These are phyloP conservation scores for Turdus rufiventris DNA, from an alignment of 2,113 vertebrate genomes.

Conservation along the genomic window DNA sequence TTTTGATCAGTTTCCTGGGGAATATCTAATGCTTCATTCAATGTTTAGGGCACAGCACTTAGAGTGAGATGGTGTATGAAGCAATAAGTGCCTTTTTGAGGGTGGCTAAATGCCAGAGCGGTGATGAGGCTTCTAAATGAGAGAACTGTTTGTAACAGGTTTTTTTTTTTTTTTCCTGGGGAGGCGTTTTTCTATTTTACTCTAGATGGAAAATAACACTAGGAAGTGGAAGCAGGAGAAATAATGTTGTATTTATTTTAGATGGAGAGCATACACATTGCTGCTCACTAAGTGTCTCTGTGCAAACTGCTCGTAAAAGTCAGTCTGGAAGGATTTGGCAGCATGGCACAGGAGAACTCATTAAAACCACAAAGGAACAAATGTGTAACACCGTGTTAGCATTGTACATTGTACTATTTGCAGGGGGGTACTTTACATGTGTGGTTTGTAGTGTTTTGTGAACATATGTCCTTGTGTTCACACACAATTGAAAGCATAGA, in stretches of 20 bases:
- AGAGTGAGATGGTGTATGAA: background rate
- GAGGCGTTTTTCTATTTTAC: background rate
- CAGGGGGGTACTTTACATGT: background rate
- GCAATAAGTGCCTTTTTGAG: background rate
- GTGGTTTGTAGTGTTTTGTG: background rate
- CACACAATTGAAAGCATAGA: fast-evolving
- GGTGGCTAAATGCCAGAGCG: conserved; percentile 1
- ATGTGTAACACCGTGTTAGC: fast-evolving
- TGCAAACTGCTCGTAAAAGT: background rate
- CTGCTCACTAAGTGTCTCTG: background rate
- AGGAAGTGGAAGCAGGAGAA: background rate
- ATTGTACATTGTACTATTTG: fast-evolving
- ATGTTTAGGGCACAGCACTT: conserved; percentile 27
- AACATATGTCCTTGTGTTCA: fast-evolving
- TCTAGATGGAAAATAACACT: background rate
- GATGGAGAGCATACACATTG: background rate
- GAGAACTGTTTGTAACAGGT: background rate
- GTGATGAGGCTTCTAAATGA: background rate
- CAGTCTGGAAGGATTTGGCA: background rate
- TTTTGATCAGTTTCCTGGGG: conserved; percentile 34
- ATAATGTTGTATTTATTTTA: background rate
- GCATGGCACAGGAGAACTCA: background rate
- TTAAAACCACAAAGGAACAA: background rate
- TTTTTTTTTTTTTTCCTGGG: background rate
- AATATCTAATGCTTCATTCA: background rate